Evolutionary conservation across 2,113 vertebrate species (phyloP).

Genomic region (Rhea americana): DNA sequence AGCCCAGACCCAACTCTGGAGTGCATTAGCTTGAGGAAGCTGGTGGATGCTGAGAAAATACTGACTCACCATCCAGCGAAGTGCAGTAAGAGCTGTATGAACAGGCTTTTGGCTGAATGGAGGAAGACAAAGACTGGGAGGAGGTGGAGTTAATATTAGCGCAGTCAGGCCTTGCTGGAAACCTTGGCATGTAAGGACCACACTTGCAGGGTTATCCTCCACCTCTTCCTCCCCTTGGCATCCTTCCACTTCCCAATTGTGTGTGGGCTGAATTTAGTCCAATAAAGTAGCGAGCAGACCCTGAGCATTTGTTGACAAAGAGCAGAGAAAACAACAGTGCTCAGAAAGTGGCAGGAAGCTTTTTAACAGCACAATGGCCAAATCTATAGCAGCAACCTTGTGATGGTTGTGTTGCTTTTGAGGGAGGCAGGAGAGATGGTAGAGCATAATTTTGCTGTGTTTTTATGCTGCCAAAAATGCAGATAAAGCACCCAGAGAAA

Average conservation of each 20-base stretch:
- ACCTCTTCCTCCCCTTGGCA: neutral
- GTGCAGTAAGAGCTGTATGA: neutral
- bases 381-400: neutral
- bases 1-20: neutral
- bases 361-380: neutral
- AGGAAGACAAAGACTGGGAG: neutral
- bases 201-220: neutral
- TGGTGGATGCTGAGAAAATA: neutral
- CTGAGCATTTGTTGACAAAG: accelerated
- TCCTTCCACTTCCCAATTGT: too few species aligned
- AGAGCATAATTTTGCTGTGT: neutral
- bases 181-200: neutral
- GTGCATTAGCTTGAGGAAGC: neutral
- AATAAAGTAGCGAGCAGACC: neutral
- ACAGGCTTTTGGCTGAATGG: neutral
- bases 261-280: neutral
- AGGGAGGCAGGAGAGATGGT: neutral
- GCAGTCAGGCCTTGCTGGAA: neutral
- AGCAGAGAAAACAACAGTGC: neutral
- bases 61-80: neutral
- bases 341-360: neutral
- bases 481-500: neutral
- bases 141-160: neutral
- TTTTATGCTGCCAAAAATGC: neutral
- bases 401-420: neutral